Conservation (phyloP, 2,797 vertebrate species). For the Pseudochirops cupreus region DNA sequence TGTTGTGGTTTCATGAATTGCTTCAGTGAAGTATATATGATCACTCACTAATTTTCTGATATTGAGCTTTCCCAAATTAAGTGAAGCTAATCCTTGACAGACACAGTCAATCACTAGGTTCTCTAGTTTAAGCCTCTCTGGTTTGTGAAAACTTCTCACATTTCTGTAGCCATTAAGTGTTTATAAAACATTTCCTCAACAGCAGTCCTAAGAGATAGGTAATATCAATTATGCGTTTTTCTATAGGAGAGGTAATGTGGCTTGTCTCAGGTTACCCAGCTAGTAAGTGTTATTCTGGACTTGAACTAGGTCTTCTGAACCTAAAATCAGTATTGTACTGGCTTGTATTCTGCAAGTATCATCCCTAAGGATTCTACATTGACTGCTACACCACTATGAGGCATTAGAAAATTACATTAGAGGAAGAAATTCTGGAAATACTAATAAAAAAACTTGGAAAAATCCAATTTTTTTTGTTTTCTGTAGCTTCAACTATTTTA, state of each 20-base stretch:
- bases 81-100: not conserved
- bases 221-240: not conserved
- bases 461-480: not conserved
- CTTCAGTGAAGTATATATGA: not conserved
- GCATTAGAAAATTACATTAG: not conserved
- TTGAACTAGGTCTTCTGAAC: not conserved
- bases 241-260: not conserved
- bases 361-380: not conserved
- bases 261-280: not conserved
- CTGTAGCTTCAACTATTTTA: not conserved
- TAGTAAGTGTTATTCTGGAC: not conserved
- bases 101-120: not conserved
- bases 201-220: not conserved
- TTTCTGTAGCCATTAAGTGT: not conserved
- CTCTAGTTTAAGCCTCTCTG: not conserved
- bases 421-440: not conserved
- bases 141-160: not conserved
- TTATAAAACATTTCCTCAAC: not conserved
- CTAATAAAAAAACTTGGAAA: not conserved
- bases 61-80: not conserved
- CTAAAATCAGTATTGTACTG: not conserved
- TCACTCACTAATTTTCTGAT: not conserved
- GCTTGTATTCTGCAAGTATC: not conserved
- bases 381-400: not conserved
- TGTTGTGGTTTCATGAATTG: not conserved